Evolutionary conservation across 2,113 vertebrate species (phyloP).

Genomic region (Ardeotis arabs): DNA sequence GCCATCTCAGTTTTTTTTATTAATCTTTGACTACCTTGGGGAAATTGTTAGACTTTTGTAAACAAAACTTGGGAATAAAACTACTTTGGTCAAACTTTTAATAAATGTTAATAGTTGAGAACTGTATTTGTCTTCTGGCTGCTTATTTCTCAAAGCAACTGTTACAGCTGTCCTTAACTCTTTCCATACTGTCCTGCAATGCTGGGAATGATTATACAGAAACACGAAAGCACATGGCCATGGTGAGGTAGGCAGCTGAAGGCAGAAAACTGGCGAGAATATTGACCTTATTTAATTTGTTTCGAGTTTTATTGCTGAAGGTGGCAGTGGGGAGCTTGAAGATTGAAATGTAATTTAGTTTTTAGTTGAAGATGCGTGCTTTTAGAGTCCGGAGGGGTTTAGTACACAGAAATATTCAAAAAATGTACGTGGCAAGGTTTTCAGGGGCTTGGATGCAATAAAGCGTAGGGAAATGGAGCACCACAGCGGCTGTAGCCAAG

Average conservation of each 20-base stretch:
- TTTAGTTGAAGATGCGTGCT: neutral
- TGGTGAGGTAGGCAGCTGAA: neutral
- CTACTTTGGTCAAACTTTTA: conserved; percentile 28
- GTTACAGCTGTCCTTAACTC: neutral
- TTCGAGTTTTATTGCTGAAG: neutral
- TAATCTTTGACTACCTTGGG: conserved; percentile 17
- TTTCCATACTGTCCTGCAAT: neutral
- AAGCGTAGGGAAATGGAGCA: fast-evolving
- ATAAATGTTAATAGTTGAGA: conserved; percentile 62
- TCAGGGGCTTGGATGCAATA: fast-evolving
- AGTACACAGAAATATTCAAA: neutral
- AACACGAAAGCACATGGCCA: fast-evolving
- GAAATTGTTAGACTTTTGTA: conserved; percentile 53
- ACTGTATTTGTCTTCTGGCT: conserved; percentile 12
- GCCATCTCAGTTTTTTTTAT: neutral
- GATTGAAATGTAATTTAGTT: neutral
- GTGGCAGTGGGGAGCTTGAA: neutral
- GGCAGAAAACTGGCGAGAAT: neutral
- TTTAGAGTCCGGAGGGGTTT: neutral
- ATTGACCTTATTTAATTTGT: no score
- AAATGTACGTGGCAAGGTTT: fast-evolving
- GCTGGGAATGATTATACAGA: neutral
- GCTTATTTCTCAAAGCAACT: conserved; percentile 17
- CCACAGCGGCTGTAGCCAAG: neutral
- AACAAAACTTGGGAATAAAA: conserved; percentile 26